Evolutionary conservation across 2,888 invertebrate species (phyloP).

Genomic region (Tiphia femorata): DNA sequence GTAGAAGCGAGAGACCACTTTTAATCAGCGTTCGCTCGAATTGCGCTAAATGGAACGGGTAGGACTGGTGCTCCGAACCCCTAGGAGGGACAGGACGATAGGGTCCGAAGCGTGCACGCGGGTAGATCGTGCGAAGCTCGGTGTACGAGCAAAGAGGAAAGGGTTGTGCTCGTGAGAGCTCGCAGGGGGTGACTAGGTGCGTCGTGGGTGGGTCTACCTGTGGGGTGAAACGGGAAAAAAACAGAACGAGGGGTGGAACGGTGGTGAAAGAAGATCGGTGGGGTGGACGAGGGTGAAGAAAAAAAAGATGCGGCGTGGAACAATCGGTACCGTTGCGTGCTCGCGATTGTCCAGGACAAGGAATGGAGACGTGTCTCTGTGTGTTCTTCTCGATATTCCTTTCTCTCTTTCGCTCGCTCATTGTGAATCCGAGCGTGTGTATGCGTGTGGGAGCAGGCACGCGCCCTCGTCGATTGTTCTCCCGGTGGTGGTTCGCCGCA

Average conservation of each 20-base stretch:
- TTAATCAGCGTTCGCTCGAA: no score
- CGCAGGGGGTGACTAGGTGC: conserved; percentile 30
- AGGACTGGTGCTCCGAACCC: no score
- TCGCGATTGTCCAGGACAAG: no score
- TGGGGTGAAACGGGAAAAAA: conserved; percentile 18
- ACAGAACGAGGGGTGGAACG: conserved; percentile 18
- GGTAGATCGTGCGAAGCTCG: no score
- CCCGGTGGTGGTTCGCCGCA: conserved; percentile 18
- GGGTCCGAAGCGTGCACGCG: no score
- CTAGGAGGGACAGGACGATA: no score
- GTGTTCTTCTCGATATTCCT: no score
- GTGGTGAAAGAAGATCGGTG: conserved; percentile 23
- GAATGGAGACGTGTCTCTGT: no score
- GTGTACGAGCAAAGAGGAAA: background rate
- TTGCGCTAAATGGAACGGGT: no score
- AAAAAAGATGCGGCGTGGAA: conserved; percentile 39
- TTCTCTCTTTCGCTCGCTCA: no score
- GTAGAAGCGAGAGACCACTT: no score
- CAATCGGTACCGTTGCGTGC: conserved; percentile 47
- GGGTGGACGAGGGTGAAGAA: conserved; percentile 15
- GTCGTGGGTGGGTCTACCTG: conserved; percentile 26
- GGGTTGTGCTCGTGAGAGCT: conserved; percentile 45
- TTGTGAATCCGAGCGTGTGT: no score
- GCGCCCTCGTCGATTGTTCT: conserved; percentile 10
- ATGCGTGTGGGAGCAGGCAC: conserved; percentile 6